phyloP scores from a whole-genome alignment of 2,797 vertebrate genomes.

The Bryconaethiops microstoma region DNA sequence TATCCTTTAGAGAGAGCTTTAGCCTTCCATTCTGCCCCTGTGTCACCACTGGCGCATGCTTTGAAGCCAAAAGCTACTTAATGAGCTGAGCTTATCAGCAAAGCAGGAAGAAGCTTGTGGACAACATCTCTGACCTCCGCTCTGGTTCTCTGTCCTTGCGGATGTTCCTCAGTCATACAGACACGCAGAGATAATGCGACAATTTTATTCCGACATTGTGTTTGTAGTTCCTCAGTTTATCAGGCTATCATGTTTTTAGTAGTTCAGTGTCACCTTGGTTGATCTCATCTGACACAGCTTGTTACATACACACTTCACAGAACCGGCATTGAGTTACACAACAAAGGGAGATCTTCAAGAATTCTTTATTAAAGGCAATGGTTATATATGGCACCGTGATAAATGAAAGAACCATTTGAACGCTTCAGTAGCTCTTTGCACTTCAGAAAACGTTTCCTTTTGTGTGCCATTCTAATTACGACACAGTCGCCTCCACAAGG shows the following conservation, averaged over 20 bases:
- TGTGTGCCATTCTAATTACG: not conserved
- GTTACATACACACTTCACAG: not conserved
- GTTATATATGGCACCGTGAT: not conserved
- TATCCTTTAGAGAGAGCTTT: constrained; percentile 72
- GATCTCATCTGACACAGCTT: not conserved
- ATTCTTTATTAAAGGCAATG: not conserved
- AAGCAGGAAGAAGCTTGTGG: constrained; percentile 30
- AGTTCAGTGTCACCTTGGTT: not conserved
- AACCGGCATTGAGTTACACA: not conserved
- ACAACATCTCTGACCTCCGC: constrained; percentile 34
- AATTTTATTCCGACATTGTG: not conserved
- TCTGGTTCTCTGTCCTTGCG: constrained; percentile 30
- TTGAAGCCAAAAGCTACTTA: constrained; percentile 63
- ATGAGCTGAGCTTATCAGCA: constrained; percentile 42
- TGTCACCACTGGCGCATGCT: constrained; percentile 63
- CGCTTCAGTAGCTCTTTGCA: not conserved
- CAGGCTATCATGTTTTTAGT: not conserved
- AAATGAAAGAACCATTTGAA: not conserved
- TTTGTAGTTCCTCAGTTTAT: not conserved
- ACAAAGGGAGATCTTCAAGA: not conserved
- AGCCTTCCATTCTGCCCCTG: constrained; percentile 61
- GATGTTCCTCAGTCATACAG: constrained; percentile 21
- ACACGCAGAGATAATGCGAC: constrained; percentile 1
- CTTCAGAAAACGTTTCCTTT: not conserved
- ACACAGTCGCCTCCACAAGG: not conserved